phyloP scores from a whole-genome alignment of 1,140 invertebrate genomes.

The Ceratitis capitata region DNA sequence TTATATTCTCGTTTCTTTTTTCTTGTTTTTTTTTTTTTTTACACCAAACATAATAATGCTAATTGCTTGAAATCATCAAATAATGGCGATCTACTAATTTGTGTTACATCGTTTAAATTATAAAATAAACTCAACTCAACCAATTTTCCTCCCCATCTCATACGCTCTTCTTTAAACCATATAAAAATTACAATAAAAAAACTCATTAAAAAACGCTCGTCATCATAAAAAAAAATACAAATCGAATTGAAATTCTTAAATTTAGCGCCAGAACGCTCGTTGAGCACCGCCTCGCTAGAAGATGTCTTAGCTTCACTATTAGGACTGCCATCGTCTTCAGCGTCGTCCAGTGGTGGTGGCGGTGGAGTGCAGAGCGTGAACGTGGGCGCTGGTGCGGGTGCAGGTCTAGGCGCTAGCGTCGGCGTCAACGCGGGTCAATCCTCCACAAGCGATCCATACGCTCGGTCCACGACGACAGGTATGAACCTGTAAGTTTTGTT shows the following conservation, averaged over 20 bases:
- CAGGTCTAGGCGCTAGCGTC: constrained; percentile 66
- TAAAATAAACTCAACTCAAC: background rate
- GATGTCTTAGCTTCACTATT: constrained; percentile 92
- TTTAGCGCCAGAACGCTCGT: constrained; percentile 68
- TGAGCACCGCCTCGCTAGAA: constrained; percentile 86
- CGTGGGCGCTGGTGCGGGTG: constrained; percentile 34
- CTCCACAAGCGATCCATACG: constrained; percentile 49
- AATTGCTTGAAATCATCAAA: background rate
- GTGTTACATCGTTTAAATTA: background rate
- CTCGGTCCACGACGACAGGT: constrained; percentile 63
- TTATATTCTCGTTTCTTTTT: constrained; percentile 34
- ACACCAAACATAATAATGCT: constrained; percentile 18
- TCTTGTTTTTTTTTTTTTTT: constrained; percentile 29
- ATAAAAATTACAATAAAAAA: background rate
- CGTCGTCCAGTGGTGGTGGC: constrained; percentile 61
- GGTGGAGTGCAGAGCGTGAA: constrained; percentile 65
- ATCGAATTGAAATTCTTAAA: constrained; percentile 29
- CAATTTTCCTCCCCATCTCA: background rate
- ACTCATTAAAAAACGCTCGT: background rate
- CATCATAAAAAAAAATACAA: constrained; percentile 31
- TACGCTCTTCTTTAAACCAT: background rate
- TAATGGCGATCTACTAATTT: background rate
- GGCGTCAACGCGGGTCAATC: constrained; percentile 16
- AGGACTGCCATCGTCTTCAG: constrained; percentile 72
- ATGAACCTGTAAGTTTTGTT: constrained; percentile 76